Evolutionary conservation across 2,113 vertebrate species (phyloP), one percentile per base, ranked within the genome.

Genomic region (Triplophysa dalaica): DNA sequence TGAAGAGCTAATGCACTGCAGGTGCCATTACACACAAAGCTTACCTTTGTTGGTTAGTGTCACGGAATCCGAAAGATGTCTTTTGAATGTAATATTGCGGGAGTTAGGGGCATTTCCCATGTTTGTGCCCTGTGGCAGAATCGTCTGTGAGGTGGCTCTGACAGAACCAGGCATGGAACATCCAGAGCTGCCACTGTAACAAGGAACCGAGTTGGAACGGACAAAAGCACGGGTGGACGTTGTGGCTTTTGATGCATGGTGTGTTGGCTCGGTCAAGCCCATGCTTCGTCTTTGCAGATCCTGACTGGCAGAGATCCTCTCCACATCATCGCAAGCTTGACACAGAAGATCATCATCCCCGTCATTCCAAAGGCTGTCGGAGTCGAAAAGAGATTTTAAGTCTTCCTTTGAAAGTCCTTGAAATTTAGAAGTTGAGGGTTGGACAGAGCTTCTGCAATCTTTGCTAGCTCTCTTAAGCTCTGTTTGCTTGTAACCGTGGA

Each of bases 291-390:
- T 58, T 78, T 77, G 77, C 52, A 72, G 54, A 2, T 86, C 68
- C 80, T 94, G 92, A 82, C 88, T 92, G 81, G 90, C 91, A 68
- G 92, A 94, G 83, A 91, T 89, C 86, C 87, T 94, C 91, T 99
- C 97, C 79, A 97, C 82, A 38, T 92, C 92, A 87, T 97, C 96
- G 87, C 97, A 98, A 11, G 92, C 93, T 88, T 95, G 94, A 89
- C 93, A 97, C 8, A 98, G 87, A 82, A 98, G 88, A 43, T 94
- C 75, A 33, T 83, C 82, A 62, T 97, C 93, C 29, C 78, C 78
- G 6, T 92, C 87, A 73, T 93, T 95, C 96, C 96, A 98, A 63
- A 91, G 87, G 75, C 84, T 78, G 21, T 90, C 77, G 0, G 92
- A 89, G 21, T 90, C 84, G 45, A 76, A 76, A 24, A 78, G 65